Evolutionary conservation across 2,888 invertebrate species (phyloP), one percentile per base, ranked within the genome.

Genomic region (Phengaris arion): DNA sequence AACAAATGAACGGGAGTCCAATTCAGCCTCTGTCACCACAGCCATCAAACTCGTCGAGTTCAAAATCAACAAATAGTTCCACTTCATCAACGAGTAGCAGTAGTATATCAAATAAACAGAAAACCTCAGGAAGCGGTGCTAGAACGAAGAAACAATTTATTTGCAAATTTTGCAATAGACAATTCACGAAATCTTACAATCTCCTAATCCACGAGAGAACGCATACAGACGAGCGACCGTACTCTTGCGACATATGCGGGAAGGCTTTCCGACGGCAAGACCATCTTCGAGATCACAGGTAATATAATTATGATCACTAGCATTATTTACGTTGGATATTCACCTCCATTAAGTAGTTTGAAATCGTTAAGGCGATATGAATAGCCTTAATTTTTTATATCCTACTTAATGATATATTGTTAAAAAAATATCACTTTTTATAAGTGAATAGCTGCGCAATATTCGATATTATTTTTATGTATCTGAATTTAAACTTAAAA

Each of bases 181-280:
- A 99, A 87, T 99, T 99, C 90, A 99, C 99, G 79, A 99, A 99
- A 94, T 98, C 98, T 74, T 99, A 98, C 92, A 99, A 99, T 92
- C 94, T 99, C 85, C 94, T 99, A 83, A 99, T 99, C 83, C 99
- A 99, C 93, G 99, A 99, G 88, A 94, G 98, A 85, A 99, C 99
- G 22, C 99, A 99, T 87, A 99, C 99, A 57, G 98, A 99, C 87
- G 99, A 99, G 91, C 94, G 99, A 80, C 99, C 99, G 0, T 99
- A 98, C 89, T 97, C 98, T 22, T 99, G 99, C 94, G 99, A 99
- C 92, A 98, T 99, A 83, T 99, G 99, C 89, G 98, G 98, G 77
- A 99, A 99, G 92, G 98, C 99, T 68, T 99, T 99, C 94, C 95
- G 99, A 84, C 95, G 99, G 86, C 99, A 99, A 94, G 99, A 99